Evolutionary conservation across 2,888 invertebrate genomes (phyloP).

Genomic region (Oscheius sp.): DNA sequence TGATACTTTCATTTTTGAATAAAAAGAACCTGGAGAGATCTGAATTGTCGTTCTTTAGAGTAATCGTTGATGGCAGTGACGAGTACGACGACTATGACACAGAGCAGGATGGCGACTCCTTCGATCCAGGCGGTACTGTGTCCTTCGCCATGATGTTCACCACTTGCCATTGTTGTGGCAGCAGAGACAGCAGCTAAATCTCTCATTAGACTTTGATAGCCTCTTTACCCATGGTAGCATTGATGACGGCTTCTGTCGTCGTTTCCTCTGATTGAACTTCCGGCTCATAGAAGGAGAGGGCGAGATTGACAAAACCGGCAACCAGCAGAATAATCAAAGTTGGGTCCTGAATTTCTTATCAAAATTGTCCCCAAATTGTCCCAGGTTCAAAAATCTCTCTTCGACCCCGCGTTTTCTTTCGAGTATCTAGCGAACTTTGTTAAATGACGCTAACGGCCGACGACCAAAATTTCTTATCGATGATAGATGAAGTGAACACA

Average conservation of each 20-base stretch:
- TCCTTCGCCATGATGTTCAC: conserved; percentile 64
- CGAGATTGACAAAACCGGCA: conserved; percentile 69
- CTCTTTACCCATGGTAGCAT: conserved; percentile 37
- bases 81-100: conserved; percentile 77
- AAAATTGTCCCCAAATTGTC: not conserved
- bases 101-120: conserved; percentile 76
- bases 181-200: not conserved
- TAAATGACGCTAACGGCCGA: not conserved
- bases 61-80: conserved; percentile 78
- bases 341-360: conserved; percentile 62
- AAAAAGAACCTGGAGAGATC: conserved; percentile 70
- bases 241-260: conserved; percentile 33
- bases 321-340: conserved; percentile 70
- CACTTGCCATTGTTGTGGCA: conserved; percentile 12
- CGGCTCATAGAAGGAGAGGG: conserved; percentile 71
- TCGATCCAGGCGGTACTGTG: conserved; percentile 77
- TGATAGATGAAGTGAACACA: not conserved
- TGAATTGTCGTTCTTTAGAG: conserved; percentile 77
- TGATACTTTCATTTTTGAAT: conserved; percentile 1
- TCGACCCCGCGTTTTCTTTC: not conserved
- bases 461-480: not conserved
- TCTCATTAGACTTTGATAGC: not conserved
- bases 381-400: not conserved
- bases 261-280: conserved; percentile 38
- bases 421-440: not conserved